Base-by-base conservation (phyloP, 2,888 invertebrate species). In the Pimpla rufipes region DNA sequence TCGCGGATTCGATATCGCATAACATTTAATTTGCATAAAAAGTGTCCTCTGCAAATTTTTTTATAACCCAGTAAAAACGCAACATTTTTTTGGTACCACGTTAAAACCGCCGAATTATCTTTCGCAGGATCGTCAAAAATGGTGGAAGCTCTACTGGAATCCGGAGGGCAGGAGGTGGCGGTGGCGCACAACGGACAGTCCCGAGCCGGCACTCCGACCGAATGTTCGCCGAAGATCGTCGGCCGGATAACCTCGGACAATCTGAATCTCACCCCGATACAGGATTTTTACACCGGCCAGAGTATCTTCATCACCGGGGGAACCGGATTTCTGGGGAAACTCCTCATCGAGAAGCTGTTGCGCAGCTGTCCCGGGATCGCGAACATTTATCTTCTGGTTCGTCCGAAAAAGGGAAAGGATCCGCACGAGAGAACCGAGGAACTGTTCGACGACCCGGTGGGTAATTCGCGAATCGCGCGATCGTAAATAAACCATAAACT, bases 321-420 rank as follows among this genome's bases (percentile, higher is more conserved):
- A 52, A 96, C 96, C 3, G 96, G 96, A 2, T 96, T 96, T 89
- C 93, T 96, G 89, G 96, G 96, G 11, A 96, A 96, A 91, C 95
- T 96, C n/a, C 91, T 96, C 21, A 94, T 96, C 23, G 96, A 96
- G 91, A 96, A 96, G 90, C 91, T 96, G n/a, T 93, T 96, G 13
- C 93, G 96, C 82, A 94, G 94, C 67, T 95, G 96, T 87, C 95
- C 96, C 3, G 94, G 94, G 3, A 92, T 96, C 29, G 93, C 93
- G 42, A 94, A 93, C 79, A 94, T 96, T 71, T 96, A 95, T 90
- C 89, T 95, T 35, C 91, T 96, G 81, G 94, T 96, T 35, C 92
- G 96, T 35, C 94, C 94, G 0, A 95, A 95, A 89, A 91, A 94
- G 87, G 95, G 95, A 5, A 94, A 94, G 86, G 93, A 94, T 62